Percentiles rank a stretch among this genome's conserved stretches.
Conservation (phyloP, 2,888 invertebrate genomes). For the Dendrolimus houi region DNA sequence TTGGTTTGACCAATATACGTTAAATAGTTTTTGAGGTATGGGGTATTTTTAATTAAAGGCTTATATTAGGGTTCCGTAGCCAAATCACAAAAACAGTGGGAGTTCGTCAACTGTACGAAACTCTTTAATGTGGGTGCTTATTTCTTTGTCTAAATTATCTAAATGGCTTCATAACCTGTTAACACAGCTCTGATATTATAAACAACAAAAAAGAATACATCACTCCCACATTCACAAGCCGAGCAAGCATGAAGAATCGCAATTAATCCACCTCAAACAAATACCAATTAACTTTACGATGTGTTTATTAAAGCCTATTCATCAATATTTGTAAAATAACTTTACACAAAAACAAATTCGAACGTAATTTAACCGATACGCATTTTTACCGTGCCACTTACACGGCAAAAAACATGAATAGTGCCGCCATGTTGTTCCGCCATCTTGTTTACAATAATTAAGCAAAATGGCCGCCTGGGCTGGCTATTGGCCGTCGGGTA, state of each 20-base stretch:
- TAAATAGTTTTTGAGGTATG: too few species aligned
- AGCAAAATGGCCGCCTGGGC: constrained; percentile 50
- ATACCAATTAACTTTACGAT: background rate
- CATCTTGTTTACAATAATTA: constrained; percentile 55
- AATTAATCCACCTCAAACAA: background rate
- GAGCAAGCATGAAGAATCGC: background rate
- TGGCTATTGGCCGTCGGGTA: constrained; percentile 47
- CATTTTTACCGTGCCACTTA: constrained; percentile 8
- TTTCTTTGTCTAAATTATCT: too few species aligned
- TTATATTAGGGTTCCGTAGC: too few species aligned
- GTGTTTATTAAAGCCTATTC: background rate
- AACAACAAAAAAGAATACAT: too few species aligned
- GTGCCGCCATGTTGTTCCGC: constrained; percentile 48
- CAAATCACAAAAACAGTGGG: too few species aligned
- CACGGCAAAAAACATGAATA: constrained; percentile 40
- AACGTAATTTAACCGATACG: background rate
- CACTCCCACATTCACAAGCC: too few species aligned
- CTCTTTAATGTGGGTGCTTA: too few species aligned
- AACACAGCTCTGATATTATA: too few species aligned
- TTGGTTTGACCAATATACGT: too few species aligned
- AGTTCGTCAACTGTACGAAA: too few species aligned
- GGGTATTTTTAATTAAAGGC: too few species aligned
- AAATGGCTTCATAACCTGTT: too few species aligned
- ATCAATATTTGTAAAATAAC: background rate
- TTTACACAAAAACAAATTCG: background rate